Conservation (phyloP, 2,888 invertebrate species). For the Synanthedon tipuliformis region DNA sequence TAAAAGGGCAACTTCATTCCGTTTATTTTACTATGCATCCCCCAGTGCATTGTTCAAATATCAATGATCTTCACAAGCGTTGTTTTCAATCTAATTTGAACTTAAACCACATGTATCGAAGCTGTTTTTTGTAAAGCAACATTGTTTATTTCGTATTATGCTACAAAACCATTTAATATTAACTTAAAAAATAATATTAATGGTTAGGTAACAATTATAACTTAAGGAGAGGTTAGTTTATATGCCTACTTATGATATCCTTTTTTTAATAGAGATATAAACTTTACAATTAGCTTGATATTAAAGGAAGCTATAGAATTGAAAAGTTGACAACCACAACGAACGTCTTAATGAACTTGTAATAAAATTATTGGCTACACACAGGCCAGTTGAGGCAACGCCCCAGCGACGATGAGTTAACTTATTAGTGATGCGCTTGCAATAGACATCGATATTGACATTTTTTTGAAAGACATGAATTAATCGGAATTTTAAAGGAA, state of each 20-base stretch:
- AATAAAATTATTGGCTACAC: conserved; percentile 70
- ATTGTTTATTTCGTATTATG: too few relatives aligned
- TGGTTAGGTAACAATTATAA: too few relatives aligned
- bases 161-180: too few relatives aligned
- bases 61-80: not conserved
- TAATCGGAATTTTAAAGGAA: too few relatives aligned
- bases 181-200: too few relatives aligned
- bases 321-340: conserved; percentile 37
- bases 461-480: not conserved
- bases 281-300: too few relatives aligned
- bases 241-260: too few relatives aligned
- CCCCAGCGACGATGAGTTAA: conserved; percentile 59
- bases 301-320: conserved; percentile 13
- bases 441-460: conserved; percentile 17
- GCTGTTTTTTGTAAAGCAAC: too few relatives aligned
- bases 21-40: not conserved
- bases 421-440: conserved; percentile 33
- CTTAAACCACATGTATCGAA: too few relatives aligned
- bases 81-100: too few relatives aligned
- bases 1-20: not conserved
- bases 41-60: not conserved
- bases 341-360: conserved; percentile 58
- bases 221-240: too few relatives aligned
- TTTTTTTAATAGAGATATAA: too few relatives aligned
- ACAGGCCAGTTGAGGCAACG: conserved; percentile 59